These are phyloP conservation scores for Capricornis sumatraensis DNA, from an alignment of 2,113 vertebrate species.

Conservation along the genomic window DNA sequence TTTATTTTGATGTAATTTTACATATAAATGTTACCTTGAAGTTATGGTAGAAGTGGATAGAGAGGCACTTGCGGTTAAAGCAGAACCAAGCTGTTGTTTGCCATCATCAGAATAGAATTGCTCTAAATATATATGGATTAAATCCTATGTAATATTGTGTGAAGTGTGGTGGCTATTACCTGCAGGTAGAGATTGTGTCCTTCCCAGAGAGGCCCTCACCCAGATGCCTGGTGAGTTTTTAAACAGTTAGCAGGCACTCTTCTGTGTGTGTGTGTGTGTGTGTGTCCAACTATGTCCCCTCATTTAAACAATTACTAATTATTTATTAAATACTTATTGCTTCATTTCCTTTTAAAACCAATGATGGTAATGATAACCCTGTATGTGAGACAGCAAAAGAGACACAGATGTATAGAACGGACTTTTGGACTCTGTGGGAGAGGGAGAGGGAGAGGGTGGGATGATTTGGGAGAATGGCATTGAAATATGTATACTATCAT, in stretches of 20 bases:
- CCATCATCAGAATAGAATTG: not conserved
- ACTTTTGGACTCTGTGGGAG: no score
- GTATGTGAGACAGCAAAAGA: no score
- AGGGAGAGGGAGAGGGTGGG: no score
- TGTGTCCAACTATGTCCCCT: not conserved
- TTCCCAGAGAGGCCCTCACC: not conserved
- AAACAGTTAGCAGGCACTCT: not conserved
- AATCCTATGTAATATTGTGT: not conserved
- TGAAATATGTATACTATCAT: no score
- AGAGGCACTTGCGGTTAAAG: not conserved
- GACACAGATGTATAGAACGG: no score
- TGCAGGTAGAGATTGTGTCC: not conserved
- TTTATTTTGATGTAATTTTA: not conserved
- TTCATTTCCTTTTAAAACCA: not conserved
- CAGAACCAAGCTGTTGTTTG: not conserved
- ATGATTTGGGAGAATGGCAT: no score
- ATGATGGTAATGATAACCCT: no score
- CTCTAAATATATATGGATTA: not conserved
- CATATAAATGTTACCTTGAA: not conserved
- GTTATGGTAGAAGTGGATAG: not conserved
- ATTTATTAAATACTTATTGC: not conserved
- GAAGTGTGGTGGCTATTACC: not conserved
- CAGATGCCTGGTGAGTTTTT: not conserved
- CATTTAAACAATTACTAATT: not conserved
- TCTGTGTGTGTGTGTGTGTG: not conserved